phyloP scores from a whole-genome alignment of 1,140 invertebrate genomes.

The Drosophila obscura region DNA sequence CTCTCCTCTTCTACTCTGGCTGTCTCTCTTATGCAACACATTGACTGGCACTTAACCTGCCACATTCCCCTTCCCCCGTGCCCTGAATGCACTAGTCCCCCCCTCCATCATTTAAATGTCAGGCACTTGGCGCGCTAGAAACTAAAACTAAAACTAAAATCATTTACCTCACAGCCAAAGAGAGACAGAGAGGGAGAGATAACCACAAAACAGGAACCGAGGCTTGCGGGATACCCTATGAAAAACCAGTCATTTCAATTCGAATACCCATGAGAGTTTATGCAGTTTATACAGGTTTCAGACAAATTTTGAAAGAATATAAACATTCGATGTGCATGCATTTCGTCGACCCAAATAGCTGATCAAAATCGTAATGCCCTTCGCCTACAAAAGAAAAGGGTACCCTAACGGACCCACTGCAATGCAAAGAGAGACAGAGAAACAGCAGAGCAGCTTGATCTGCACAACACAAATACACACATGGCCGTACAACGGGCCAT shows the following conservation, averaged over 20 bases:
- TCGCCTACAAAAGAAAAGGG: too few relatives aligned
- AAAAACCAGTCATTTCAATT: too few relatives aligned
- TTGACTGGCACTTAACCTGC: constrained; percentile 67
- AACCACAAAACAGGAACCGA: too few relatives aligned
- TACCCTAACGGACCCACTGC: too few relatives aligned
- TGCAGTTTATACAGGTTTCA: too few relatives aligned
- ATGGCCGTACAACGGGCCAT: not conserved
- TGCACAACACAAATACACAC: constrained; percentile 16
- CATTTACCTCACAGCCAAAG: not conserved
- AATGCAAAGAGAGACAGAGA: constrained; percentile 1
- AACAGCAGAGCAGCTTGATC: constrained; percentile 27
- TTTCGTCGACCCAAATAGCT: too few relatives aligned
- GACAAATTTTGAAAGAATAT: too few relatives aligned
- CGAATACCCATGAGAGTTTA: too few relatives aligned
- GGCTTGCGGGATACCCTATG: too few relatives aligned
- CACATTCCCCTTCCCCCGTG: constrained; percentile 12
- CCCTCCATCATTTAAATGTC: constrained; percentile 66
- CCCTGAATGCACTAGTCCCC: not conserved
- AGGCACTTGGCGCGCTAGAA: constrained; percentile 71
- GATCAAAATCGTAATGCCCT: too few relatives aligned
- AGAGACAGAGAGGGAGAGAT: constrained; percentile 3
- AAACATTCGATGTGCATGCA: too few relatives aligned
- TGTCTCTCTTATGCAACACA: constrained; percentile 28
- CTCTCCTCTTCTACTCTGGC: not conserved
- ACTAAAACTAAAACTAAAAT: constrained; percentile 58